A percentile compares a stretch with the other conserved stretches of the same genome.
Conservation (phyloP, 2,113 vertebrate genomes). For the Plecturocebus donacophilus region DNA sequence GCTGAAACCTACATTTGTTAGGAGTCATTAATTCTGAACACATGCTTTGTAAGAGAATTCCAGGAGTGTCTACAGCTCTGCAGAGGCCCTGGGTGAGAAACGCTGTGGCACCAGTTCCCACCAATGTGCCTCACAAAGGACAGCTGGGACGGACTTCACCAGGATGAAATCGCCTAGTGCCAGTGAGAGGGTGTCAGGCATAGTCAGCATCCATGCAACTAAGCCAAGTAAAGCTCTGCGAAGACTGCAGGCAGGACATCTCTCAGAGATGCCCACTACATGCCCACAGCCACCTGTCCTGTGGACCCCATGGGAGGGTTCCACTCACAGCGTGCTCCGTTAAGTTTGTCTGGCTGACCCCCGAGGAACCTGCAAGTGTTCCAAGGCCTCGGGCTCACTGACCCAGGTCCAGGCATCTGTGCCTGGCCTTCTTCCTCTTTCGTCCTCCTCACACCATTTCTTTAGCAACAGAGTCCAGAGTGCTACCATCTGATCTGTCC, state of each 20-base stretch:
- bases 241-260: neutral
- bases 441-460: neutral
- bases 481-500: too few relatives aligned
- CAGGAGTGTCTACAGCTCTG: neutral
- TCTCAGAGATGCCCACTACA: neutral
- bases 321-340: neutral
- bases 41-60: neutral
- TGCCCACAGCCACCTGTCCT: neutral
- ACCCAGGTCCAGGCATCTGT: neutral
- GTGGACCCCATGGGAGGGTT: neutral
- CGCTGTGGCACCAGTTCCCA: neutral
- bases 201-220: neutral
- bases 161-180: neutral
- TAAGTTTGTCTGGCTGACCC: neutral
- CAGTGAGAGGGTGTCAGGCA: neutral
- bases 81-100: neutral
- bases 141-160: neutral
- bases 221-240: too few relatives aligned
- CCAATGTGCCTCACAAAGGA: accelerated
- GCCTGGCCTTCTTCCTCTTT: too few relatives aligned
- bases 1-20: neutral
- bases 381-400: accelerated
- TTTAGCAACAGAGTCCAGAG: neutral
- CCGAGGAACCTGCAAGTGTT: neutral
- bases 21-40: neutral